phyloP scores from a whole-genome alignment of 2,797 vertebrate species.

The Acrocephalus scirpaceus region DNA sequence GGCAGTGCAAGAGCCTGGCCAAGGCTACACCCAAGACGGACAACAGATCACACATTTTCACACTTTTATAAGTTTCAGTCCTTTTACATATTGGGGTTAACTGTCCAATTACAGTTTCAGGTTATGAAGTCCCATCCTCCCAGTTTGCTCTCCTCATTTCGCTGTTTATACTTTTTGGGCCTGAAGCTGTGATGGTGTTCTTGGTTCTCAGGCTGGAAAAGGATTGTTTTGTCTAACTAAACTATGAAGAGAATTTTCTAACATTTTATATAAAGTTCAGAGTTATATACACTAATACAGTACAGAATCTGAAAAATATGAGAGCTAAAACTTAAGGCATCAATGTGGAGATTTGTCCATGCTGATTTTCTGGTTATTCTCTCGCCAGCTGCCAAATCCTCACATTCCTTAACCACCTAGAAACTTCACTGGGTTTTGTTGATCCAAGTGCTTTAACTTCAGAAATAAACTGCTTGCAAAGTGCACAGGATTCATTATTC shows the following conservation, averaged over 20 bases:
- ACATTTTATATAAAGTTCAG: background rate
- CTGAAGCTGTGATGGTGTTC: background rate
- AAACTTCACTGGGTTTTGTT: background rate
- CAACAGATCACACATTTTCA: rapidly evolving
- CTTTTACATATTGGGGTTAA: background rate
- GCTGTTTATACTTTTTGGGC: background rate
- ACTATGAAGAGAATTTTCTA: background rate
- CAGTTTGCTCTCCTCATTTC: background rate
- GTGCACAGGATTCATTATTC: background rate
- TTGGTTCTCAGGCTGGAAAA: background rate
- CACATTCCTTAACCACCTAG: background rate
- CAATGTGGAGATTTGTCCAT: rapidly evolving
- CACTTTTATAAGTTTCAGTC: background rate
- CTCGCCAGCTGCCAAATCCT: background rate
- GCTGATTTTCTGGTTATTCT: background rate
- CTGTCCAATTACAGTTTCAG: background rate
- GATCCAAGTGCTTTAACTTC: background rate
- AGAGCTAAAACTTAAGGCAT: background rate
- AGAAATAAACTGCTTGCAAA: background rate
- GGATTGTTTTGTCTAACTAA: background rate
- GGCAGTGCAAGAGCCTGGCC: background rate
- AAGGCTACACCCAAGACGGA: no score
- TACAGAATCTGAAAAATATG: background rate
- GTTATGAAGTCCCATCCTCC: background rate
- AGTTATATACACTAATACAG: background rate